Evolutionary conservation across 2,888 invertebrate genomes (phyloP).

Genomic region (Dastarcus helophoroides): DNA sequence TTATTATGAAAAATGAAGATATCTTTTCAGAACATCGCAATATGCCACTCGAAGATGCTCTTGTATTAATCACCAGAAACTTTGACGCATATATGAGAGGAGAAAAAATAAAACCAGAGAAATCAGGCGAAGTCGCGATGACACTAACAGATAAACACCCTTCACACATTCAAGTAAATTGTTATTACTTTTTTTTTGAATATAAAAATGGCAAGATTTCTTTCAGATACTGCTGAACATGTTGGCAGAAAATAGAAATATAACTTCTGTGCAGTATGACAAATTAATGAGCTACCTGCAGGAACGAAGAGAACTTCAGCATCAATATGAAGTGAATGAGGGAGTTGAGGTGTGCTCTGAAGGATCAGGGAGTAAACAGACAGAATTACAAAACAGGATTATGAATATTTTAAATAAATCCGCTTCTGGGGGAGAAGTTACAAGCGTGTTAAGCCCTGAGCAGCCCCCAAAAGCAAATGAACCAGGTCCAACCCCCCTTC

Average conservation of each 20-base stretch:
- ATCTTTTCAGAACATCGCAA: slow-evolving; percentile 72
- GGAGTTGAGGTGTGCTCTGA: slow-evolving; percentile 40
- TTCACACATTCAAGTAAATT: slow-evolving; percentile 51
- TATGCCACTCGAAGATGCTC: slow-evolving; percentile 88
- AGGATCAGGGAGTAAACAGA: slow-evolving; percentile 46
- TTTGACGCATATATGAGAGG: slow-evolving; percentile 50
- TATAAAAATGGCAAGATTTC: slow-evolving; percentile 11
- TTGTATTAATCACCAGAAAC: slow-evolving; percentile 64
- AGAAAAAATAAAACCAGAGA: slow-evolving; percentile 28
- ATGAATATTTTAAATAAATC: slow-evolving; percentile 60
- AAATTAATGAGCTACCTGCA: slow-evolving; percentile 60
- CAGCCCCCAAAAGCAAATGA: slow-evolving; percentile 24
- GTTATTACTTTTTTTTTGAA: slow-evolving; percentile 2
- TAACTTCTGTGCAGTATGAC: slow-evolving; percentile 70
- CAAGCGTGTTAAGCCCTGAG: slow-evolving; percentile 19
- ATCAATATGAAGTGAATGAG: slow-evolving; percentile 64
- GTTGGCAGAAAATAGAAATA: slow-evolving; percentile 67
- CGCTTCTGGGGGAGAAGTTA: slow-evolving; percentile 32
- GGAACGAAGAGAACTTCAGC: slow-evolving; percentile 62
- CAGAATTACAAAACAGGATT: slow-evolving; percentile 65
- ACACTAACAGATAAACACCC: slow-evolving; percentile 43
- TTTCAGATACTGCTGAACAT: slow-evolving; percentile 55
- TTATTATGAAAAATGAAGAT: background rate
- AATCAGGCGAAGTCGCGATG: slow-evolving; percentile 14
- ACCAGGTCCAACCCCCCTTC: slow-evolving; percentile 36